These are phyloP conservation scores for Campylomormyrus tamandua DNA, from an alignment of 2,113 vertebrate genomes.

Conservation along the genomic window DNA sequence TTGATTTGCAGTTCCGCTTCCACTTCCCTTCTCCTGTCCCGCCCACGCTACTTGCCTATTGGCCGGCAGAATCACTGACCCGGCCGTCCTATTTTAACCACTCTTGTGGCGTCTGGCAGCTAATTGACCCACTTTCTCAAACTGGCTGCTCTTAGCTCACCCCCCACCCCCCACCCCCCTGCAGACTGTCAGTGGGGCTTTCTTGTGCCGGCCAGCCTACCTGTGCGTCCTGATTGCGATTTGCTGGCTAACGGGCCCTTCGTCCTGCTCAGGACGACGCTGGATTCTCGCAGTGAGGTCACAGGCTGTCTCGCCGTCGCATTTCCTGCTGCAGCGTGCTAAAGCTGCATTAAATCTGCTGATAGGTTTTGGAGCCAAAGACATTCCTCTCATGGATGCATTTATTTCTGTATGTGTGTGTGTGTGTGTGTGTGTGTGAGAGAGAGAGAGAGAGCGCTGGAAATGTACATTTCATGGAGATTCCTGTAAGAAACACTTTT, in stretches of 20 bases:
- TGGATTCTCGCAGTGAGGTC: not conserved
- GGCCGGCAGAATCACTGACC: not conserved
- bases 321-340: not conserved
- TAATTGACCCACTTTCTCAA: slow-evolving; percentile 13
- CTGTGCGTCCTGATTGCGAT: not conserved
- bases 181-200: not conserved
- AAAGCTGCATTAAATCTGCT: not conserved
- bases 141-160: not conserved
- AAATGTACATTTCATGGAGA: not conserved
- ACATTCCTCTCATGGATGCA: not conserved
- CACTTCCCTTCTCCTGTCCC: no score
- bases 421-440: not conserved
- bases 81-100: not conserved
- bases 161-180: not conserved
- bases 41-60: not conserved
- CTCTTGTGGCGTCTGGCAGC: not conserved
- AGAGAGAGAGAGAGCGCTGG: not conserved
- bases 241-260: not conserved
- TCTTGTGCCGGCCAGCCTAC: not conserved
- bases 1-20: not conserved
- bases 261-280: not conserved
- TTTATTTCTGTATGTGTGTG: not conserved
- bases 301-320: not conserved
- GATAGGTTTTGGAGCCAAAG: not conserved
- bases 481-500: not conserved